Evolutionary conservation across 92 coral and sea anemone species (phyloP), one percentile per base, ranked within the genome.

Genomic region (Porites divaricata): DNA sequence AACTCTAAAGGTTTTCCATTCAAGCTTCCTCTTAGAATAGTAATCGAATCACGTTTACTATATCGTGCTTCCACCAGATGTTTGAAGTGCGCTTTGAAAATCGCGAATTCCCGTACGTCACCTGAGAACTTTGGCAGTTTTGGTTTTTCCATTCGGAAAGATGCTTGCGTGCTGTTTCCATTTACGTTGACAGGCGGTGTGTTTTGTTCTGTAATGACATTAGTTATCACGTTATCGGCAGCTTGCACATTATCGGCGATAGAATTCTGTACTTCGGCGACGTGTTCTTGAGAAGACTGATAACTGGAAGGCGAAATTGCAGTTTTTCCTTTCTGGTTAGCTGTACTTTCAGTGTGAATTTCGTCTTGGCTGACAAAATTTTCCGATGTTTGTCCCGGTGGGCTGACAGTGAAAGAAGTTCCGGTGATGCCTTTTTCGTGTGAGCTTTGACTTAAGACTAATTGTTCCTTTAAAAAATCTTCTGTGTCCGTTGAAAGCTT

Each of bases 51-150:
- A 17, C 90, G 74, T 54, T 91, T 86, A 50, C 74, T 72, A 41
- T 70, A 92, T 77, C 79, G 45, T 58, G 83, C 24, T 50, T 92
- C 93, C 19, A 92, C 72, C 22, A 88, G 88, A 62, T 89, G 95
- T 48, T 92, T 92, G 79, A 92, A 92, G 69, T 91, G 89, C 16
- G 91, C 71, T 50, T 84, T 28, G 73, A 90, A 90, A 19, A 86
- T 86, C 6, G 74, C 79, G 79, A 76, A 91, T 67, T 91, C 93
- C 24, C 90, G 82, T 2, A 92, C 95, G 70, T 76, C 95, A n/a
- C 91, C 91, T 9, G 83, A 76, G 54, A 91, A 91, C 80, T 83
- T 90, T 8, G 88, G 88, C 87, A 90, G 54, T 72, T 90, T 90
- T 11, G 85, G 88, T 67, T 83, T 87, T 72, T 90, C 88, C 85